A percentile compares a stretch with the other conserved stretches of the same genome.
Conservation (phyloP, 2,797 vertebrate species). For the Falco novaeseelandiae region DNA sequence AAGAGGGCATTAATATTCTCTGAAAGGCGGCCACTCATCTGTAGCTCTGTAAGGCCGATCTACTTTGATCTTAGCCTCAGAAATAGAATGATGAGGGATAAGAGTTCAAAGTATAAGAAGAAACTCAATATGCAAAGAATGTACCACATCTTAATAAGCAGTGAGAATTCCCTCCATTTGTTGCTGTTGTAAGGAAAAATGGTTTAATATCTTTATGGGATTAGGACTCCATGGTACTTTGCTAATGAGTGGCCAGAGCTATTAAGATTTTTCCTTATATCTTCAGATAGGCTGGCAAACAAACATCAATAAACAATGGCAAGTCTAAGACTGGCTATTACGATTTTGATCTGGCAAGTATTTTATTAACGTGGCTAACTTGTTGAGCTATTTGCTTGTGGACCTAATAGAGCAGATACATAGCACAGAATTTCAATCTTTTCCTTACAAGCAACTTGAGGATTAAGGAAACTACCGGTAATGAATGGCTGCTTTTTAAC, state of each 20-base stretch:
- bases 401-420: not conserved
- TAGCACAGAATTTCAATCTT: not conserved
- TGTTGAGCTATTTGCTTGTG: not conserved
- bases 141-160: conserved; percentile 50
- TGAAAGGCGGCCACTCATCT: conserved; percentile 43
- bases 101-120: conserved; percentile 47
- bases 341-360: conserved; percentile 39
- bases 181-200: conserved; percentile 52
- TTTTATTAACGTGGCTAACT: conserved; percentile 39
- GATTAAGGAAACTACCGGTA: conserved; percentile 34
- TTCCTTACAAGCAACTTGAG: conserved; percentile 37
- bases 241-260: conserved; percentile 63
- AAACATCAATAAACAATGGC: conserved; percentile 47
- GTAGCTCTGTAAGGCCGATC: not conserved
- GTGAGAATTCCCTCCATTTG: conserved; percentile 37
- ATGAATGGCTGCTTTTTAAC: not conserved
- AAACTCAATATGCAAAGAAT: conserved; percentile 53
- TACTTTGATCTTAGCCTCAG: conserved; percentile 51
- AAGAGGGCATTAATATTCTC: conserved; percentile 40
- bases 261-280: conserved; percentile 55
- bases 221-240: conserved; percentile 11
- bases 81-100: conserved; percentile 1
- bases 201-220: conserved; percentile 62
- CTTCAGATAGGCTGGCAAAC: conserved; percentile 60
- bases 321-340: not conserved